Conservation (phyloP, 2,113 vertebrate genomes). For the Stercorarius parasiticus region DNA sequence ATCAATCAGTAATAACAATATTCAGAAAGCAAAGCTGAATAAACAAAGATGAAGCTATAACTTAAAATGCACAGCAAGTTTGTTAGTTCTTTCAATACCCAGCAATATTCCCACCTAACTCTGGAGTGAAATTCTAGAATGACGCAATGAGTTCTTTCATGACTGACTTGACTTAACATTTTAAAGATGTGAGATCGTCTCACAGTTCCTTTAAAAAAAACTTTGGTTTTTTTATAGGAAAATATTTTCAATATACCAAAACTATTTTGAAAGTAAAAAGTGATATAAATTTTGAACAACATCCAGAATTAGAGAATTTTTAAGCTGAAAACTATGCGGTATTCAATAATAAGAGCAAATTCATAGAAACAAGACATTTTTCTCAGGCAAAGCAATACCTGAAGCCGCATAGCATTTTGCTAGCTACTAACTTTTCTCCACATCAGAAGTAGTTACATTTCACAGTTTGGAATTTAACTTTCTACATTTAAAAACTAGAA, state of each 20-base stretch:
- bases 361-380: background rate
- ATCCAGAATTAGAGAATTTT: background rate
- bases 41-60: background rate
- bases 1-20: background rate
- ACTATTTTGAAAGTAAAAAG: background rate
- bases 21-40: background rate
- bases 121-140: background rate
- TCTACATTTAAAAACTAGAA: background rate
- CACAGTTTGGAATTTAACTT: background rate
- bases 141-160: background rate
- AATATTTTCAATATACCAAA: background rate
- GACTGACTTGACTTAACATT: background rate
- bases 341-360: background rate
- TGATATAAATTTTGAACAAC: background rate
- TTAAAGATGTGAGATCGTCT: background rate
- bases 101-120: background rate
- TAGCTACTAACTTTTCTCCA: background rate
- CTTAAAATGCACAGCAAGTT: background rate
- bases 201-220: background rate
- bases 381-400: background rate
- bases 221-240: background rate
- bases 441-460: background rate
- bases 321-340: background rate
- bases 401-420: background rate
- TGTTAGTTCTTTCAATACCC: background rate